Conservation (phyloP, 2,113 vertebrate genomes). For the Paradisaea rubra region DNA sequence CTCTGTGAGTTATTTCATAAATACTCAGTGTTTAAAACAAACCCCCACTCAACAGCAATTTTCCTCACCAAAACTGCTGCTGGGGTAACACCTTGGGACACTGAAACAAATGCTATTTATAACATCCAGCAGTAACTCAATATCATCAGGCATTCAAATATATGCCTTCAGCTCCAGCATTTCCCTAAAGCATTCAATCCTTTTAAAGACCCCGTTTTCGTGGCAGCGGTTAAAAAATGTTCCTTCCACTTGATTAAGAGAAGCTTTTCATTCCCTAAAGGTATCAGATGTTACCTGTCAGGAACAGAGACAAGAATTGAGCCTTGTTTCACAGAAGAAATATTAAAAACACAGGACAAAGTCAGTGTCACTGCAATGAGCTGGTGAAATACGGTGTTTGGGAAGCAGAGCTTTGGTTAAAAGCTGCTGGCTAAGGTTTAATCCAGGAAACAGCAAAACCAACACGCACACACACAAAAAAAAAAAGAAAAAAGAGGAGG, state of each 20-base stretch:
- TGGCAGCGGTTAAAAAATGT: not conserved
- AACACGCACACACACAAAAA: fast-evolving
- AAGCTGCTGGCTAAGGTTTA: constrained; percentile 6
- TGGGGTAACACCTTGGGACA: not conserved
- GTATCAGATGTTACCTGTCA: constrained; percentile 52
- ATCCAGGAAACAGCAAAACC: constrained; percentile 15
- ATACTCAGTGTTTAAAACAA: not conserved
- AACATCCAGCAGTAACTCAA: constrained; percentile 17
- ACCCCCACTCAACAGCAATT: not conserved
- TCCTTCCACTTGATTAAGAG: not conserved
- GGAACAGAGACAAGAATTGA: constrained; percentile 9
- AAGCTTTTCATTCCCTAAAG: constrained; percentile 7
- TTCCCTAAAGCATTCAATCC: not conserved
- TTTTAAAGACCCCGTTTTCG: not conserved
- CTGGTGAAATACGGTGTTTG: not conserved
- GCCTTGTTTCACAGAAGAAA: constrained; percentile 36
- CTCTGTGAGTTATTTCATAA: not conserved
- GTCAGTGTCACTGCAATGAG: not conserved
- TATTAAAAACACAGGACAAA: constrained; percentile 14
- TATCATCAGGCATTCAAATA: constrained; percentile 23
- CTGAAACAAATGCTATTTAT: constrained; percentile 32
- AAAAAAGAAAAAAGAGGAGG: too few relatives aligned
- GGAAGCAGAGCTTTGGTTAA: not conserved
- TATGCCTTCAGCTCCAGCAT: not conserved
- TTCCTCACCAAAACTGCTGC: not conserved